These are phyloP conservation scores for Notiomystis cincta DNA, from an alignment of 2,113 vertebrate species.

Conservation along the genomic window DNA sequence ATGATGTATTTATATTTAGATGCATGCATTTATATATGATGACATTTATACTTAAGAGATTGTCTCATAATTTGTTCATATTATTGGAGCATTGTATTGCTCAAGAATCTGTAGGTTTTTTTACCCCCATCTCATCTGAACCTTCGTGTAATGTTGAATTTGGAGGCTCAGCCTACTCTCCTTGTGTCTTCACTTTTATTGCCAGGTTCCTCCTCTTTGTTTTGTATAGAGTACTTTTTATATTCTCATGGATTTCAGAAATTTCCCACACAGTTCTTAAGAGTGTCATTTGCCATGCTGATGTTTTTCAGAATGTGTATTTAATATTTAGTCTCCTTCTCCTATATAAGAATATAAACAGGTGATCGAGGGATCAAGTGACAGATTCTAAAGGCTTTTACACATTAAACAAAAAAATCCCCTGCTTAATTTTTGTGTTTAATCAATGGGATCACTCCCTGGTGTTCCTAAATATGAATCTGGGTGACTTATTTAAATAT, in stretches of 20 bases:
- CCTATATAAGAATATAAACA: background rate
- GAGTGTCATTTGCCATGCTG: background rate
- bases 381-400: background rate
- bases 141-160: background rate
- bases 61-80: background rate
- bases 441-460: background rate
- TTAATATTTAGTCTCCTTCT: background rate
- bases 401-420: rapidly evolving
- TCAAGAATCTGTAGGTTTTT: background rate
- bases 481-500: background rate
- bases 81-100: background rate
- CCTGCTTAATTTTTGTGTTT: background rate
- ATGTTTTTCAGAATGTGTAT: background rate
- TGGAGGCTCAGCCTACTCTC: background rate
- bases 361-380: background rate
- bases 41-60: background rate
- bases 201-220: background rate
- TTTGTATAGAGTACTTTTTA: background rate
- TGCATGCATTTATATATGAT: background rate
- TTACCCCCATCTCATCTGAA: background rate
- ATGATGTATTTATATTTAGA: background rate
- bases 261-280: background rate
- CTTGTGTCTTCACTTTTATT: background rate
- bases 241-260: background rate
- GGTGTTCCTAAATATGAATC: background rate